Evolutionary conservation across 2,888 invertebrate species (phyloP), one percentile per base, ranked within the genome.

Genomic region (Copidosoma aretas): DNA sequence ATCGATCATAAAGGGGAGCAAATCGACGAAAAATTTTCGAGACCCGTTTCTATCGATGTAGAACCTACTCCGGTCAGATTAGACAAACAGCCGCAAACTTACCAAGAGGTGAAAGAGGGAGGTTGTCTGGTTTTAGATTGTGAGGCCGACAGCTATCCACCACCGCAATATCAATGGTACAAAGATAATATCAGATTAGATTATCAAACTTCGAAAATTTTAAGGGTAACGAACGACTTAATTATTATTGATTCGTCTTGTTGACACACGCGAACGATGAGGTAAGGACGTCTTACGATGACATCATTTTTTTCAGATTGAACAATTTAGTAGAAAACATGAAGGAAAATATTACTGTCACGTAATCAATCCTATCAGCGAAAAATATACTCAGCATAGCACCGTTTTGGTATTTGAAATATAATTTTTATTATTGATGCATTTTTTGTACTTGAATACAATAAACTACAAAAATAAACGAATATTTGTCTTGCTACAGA

Each of bases 341-440:
- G 80, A 80, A 60, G 82, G 82, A 53, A 78, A 77, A 71, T 83
- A 83, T 75, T 77, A 78, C 68, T 83, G 83, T 64, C 73, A 75
- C 21, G 72, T 80, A 58, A 75, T 60, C 14, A 82, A 81, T 52
- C 64, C 64, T 19, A 60, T 77, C 24, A 79, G 78, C 66, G 80
- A 79, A 73, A 67, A 72, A 56, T 78, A 71, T 51, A 79, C 80
- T 8, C 73, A 77, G 60, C 73, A 71, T 56, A 72, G 75, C 65
- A 76, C 67, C 61, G 74, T 81, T 15, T 67, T 78, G 73, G 81
- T 81, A 76, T 32, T 32, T 32, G 32, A 32, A 75, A 64, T 63
- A 54, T 53, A 52, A 63, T 14, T 67, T 54, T 46, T 60, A 15
- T 4, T 53, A 24, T 52, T 41, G 39, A 25, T 54, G 59, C 21